Percentiles rank a stretch among this genome's conserved stretches.
Conservation (phyloP, 2,113 vertebrate genomes). For the Forbesichthys papilliferus region DNA sequence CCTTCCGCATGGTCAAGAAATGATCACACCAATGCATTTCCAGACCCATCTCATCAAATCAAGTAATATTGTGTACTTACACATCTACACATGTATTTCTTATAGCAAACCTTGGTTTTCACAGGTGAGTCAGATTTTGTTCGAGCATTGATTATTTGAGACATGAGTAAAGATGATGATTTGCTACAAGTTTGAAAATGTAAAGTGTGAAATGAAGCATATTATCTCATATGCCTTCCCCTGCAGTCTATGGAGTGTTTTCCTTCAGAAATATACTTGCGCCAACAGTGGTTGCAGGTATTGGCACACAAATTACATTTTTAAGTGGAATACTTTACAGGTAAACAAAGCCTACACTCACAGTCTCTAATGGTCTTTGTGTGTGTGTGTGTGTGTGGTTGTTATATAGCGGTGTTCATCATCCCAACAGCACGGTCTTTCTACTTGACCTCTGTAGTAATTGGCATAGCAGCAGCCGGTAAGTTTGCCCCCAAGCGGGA, state of each 20-base stretch:
- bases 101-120: slow-evolving; percentile 96
- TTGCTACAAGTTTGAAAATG: background rate
- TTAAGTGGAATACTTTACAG: slow-evolving; percentile 94
- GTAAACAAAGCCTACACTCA: slow-evolving; percentile 55
- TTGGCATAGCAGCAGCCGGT: slow-evolving; percentile 93
- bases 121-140: slow-evolving; percentile 79
- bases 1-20: slow-evolving; percentile 39
- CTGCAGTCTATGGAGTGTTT: slow-evolving; percentile 92
- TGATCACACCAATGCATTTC: slow-evolving; percentile 28
- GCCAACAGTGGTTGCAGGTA: slow-evolving; percentile 83
- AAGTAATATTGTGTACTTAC: background rate
- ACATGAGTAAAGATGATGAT: too few relatives aligned
- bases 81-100: background rate
- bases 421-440: slow-evolving; percentile 89
- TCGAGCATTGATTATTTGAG: background rate
- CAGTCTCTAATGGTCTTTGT: background rate
- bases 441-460: slow-evolving; percentile 92
- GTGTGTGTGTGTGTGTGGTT: slow-evolving; percentile 47
- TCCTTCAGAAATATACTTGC: slow-evolving; percentile 92
- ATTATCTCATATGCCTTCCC: background rate
- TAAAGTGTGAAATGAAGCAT: background rate
- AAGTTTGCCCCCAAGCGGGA: slow-evolving; percentile 60
- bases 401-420: slow-evolving; percentile 94
- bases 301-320: slow-evolving; percentile 89
- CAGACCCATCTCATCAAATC: background rate